Evolutionary conservation across 35 echinoderm and acorn worm genomes (phyloP).

Genomic region (Amphiura filiformis): DNA sequence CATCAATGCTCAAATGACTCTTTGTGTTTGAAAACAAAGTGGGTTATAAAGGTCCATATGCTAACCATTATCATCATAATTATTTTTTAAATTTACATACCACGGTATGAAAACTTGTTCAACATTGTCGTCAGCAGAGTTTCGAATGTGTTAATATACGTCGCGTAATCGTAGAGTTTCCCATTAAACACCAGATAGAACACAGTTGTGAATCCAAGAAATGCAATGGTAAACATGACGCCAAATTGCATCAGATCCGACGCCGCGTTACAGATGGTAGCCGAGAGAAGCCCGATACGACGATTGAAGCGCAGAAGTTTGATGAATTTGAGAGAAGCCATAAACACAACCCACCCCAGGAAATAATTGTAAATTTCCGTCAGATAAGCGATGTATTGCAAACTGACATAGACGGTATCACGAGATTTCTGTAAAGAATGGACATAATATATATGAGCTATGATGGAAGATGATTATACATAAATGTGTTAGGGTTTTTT

Average conservation of each 20-base stretch:
- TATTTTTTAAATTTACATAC: too few relatives aligned
- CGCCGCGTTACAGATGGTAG: constrained; percentile 53
- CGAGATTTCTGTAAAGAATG: constrained; percentile 26
- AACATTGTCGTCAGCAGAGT: constrained; percentile 20
- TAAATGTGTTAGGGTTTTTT: too few relatives aligned
- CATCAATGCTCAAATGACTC: too few relatives aligned
- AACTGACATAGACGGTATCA: constrained; percentile 63
- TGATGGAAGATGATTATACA: too few relatives aligned
- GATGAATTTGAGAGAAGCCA: constrained; percentile 83
- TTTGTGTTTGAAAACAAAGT: too few relatives aligned
- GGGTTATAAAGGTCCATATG: too few relatives aligned
- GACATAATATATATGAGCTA: background rate
- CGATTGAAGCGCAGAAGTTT: constrained; percentile 89
- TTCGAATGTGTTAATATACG: constrained; percentile 25
- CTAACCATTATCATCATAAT: too few relatives aligned
- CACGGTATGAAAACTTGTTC: background rate
- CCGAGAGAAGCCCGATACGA: constrained; percentile 77
- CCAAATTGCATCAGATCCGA: constrained; percentile 75
- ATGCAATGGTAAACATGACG: constrained; percentile 84
- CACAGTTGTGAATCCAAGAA: constrained; percentile 70
- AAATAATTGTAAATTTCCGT: constrained; percentile 83
- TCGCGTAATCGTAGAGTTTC: constrained; percentile 15
- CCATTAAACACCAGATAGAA: constrained; percentile 72
- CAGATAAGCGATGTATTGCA: constrained; percentile 95
- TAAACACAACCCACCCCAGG: constrained; percentile 74